Evolutionary conservation across 1,140 invertebrate genomes (phyloP), one percentile per base, ranked within the genome.

Genomic region (Calephelis virginiensis): DNA sequence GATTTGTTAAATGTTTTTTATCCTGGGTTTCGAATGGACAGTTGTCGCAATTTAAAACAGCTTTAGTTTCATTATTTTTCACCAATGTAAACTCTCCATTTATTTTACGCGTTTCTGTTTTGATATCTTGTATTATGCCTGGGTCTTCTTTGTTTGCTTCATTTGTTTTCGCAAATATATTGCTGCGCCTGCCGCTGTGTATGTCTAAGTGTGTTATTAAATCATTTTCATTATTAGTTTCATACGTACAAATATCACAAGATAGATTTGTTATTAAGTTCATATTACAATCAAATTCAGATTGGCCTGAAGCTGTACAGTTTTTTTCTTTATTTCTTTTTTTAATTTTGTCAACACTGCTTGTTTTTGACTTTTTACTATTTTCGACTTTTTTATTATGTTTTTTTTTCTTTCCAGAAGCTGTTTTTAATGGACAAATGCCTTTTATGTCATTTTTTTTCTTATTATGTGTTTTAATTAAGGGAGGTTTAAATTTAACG

Each of bases 181-280:
- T 0, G 2, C 49, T 53, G 8, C 5, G 2, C 5, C 28, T 56
- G 28, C 14, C 14, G 53, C 17, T 56, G 12, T 66, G 65, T 49
- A 66, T 38, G 13, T 59, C 9, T 48, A 66, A 60, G 47, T 66
- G 65, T 37, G 61, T 49, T 61, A 59, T 46, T 48, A 66, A 66
- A 6, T 56, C 28, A 11, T 38, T 49, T 47, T 66, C 56, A 10
- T 12, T 66, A 11, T 66, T 48, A 38, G 65, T 48, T 40, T 48
- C 43, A 60, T 63, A 67, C 7, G 43, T 4, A 61, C 64, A 70
- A 13, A 70, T 66, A 60, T 70, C 64, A 43, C 64, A 70, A 49
- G 49, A 13, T 56, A 63, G 56, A 60, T 66, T 50, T 45, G 48
- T 56, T 14, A 53, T 14, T 13, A 8, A 13, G n/a, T 48, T 43